Evolutionary conservation across 2,888 invertebrate genomes (phyloP).

Genomic region (Adelognathus sp.): DNA sequence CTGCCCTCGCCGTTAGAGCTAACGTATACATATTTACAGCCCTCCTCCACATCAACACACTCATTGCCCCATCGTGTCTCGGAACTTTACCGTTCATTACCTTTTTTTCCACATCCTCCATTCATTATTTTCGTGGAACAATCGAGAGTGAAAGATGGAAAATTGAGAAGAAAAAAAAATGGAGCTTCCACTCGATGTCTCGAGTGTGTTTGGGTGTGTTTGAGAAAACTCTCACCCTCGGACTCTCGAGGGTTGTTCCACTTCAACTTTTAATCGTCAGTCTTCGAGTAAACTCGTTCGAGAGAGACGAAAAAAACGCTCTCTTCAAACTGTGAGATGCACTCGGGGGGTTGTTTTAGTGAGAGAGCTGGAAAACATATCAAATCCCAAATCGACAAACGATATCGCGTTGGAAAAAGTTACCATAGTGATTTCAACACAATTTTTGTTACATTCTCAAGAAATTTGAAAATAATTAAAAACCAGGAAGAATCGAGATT

Average conservation of each 20-base stretch:
- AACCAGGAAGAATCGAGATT: no score
- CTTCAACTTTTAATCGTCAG: background rate
- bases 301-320: background rate
- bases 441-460: no score
- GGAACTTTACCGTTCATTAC: background rate
- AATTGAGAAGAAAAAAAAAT: no score
- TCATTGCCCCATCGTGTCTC: conserved; percentile 10
- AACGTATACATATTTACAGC: conserved; percentile 55
- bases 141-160: no score
- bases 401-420: no score
- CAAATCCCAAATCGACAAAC: no score
- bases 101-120: background rate
- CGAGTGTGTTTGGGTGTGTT: background rate
- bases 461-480: no score
- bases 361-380: no score
- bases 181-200: background rate
- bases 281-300: background rate
- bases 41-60: conserved; percentile 16
- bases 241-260: background rate
- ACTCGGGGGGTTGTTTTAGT: background rate
- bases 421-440: no score
- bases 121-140: conserved; percentile 23
- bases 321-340: background rate
- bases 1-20: conserved; percentile 57
- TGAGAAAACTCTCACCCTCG: background rate